Evolutionary conservation across 2,888 invertebrate species (phyloP), one percentile per base, ranked within the genome.

Genomic region (Yponomeuta sedellus): DNA sequence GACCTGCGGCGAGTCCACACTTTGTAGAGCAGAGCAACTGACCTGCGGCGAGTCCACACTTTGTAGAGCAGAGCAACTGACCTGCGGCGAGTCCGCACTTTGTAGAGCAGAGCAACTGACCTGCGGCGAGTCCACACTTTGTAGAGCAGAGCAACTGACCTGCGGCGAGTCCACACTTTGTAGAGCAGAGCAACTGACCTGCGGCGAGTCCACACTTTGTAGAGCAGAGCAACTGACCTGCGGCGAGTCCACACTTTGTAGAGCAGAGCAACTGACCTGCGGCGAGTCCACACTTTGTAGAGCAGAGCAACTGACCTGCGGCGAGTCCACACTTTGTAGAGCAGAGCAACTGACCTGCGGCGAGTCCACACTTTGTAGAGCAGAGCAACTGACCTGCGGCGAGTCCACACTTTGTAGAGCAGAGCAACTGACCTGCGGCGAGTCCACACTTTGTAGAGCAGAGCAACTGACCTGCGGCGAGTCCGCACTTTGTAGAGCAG

Each of bases 281-380:
- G 70, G 57, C 85, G 71, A 68, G 85, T 72, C 64, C 79, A 80
- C 68, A 86, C 69, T 68, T 79, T 67, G 70, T 80, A 80, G 10
- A 85, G 74, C 25, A 79, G 82, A 6, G 76, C 82, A n/a, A n/a
- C n/a, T n/a, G n/a, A n/a, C n/a, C n/a, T n/a, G n/a, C 85, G 70
- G 57, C 85, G 71, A 68, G 85, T 72, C 64, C 79, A 80, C 68
- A 86, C 69, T 68, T 79, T 67, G 70, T 80, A 80, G 10, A 85
- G 74, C 25, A 79, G 82, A 6, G 76, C 82, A n/a, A n/a, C n/a
- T n/a, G n/a, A n/a, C n/a, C n/a, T n/a, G n/a, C 85, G 70, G 57
- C 85, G 71, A 68, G 85, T 72, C 64, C 79, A 80, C 68, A 86
- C 69, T 68, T 79, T 67, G 70, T 80, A 80, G 10, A 85, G 74